These are phyloP conservation scores for Emesis russula DNA, from an alignment of 2,888 invertebrate species.

Conservation along the genomic window DNA sequence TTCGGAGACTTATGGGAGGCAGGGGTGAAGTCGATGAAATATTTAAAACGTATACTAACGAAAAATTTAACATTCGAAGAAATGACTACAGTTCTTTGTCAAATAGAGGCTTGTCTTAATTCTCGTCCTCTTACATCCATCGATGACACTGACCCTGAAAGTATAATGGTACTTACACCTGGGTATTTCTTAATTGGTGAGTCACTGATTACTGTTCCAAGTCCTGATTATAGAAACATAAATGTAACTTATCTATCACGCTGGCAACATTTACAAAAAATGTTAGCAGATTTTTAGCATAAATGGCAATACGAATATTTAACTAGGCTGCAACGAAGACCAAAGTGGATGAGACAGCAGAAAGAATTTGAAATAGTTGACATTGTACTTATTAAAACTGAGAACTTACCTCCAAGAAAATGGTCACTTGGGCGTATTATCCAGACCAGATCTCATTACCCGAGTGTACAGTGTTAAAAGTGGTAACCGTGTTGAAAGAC, in stretches of 20 bases:
- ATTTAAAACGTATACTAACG: neutral
- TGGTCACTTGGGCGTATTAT: conserved; percentile 21
- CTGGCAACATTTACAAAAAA: neutral
- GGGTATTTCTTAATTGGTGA: neutral
- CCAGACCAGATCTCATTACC: neutral
- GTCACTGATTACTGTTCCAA: neutral
- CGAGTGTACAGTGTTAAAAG: conserved; percentile 6
- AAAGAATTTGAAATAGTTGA: conserved; percentile 21
- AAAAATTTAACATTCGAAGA: neutral
- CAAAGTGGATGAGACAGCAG: conserved; percentile 2
- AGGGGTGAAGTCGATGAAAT: neutral
- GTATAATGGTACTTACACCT: neutral
- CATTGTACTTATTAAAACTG: conserved; percentile 5
- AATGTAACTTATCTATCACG: neutral
- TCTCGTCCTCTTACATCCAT: neutral
- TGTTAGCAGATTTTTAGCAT: neutral
- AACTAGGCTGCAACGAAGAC: neutral
- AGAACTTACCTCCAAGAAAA: neutral
- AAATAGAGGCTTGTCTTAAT: neutral
- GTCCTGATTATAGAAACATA: neutral
- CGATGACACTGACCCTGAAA: neutral
- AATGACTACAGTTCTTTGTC: neutral
- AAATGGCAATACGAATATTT: conserved; percentile 5
- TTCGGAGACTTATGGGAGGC: neutral
- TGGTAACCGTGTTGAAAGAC: neutral